Base-by-base conservation (phyloP, 1,140 invertebrate species). In the Steinernema khuongi region DNA sequence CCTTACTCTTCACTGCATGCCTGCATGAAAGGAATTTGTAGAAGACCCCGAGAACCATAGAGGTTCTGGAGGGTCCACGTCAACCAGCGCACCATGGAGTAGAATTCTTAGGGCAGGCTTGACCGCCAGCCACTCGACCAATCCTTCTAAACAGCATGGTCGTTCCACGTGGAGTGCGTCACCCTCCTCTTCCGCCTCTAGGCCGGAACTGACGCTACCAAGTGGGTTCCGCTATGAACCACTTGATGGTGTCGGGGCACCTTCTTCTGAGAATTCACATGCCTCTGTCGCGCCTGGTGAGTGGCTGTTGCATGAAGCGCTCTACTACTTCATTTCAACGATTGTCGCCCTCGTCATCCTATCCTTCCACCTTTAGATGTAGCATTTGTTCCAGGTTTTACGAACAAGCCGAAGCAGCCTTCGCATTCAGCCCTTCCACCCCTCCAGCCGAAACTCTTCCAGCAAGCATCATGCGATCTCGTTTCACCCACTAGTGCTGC, bases 191-290 rank as follows among this genome's bases (percentile, higher is more conserved):
- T 60, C 50, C 11, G 7, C 50, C 4, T 14, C 50, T 2, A 60
- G 50, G 19, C 50, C 50, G 50, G 50, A 60, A 60, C 50, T 60
- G 50, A 60, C 50, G 50, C 19, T 60, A 17, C 50, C 50, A 60
- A 60, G 50, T 26, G 50, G 50, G 50, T 60, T 60, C 50, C 50
- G 50, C 19, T 60, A 60, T 22, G 50, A 60, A 22, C 50, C 50
- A 17, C 26, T 60, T 41, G 36, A 41, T 41, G n/a, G n/a, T 41
- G 36, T n/a, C 36, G n/a, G 36, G 36, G 36, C 36, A 41, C 36
- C 7, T n/a, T 41, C 36, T 60, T 60, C 50, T 60, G 50, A 60
- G 11, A 60, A 60, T 60, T 7, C 19, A 4, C 50, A 17, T 11
- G 50, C 50, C 11, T 26, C 11, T 11, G 50, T 22, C 50, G 26